Conservation (phyloP, 2,797 vertebrate genomes). For the Myiothlypis coronata region DNA sequence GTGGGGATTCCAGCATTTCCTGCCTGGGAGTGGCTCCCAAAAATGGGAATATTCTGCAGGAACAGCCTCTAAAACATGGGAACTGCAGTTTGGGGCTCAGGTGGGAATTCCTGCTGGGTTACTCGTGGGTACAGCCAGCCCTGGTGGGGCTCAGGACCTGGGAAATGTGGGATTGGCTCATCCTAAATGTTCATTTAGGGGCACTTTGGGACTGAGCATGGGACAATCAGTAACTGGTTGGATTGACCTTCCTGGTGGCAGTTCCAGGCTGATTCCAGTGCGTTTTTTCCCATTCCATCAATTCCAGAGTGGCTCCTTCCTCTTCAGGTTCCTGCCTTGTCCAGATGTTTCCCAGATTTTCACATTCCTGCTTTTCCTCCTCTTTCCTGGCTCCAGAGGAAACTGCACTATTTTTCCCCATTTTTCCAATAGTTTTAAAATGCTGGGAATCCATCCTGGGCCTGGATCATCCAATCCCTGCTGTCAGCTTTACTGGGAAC, state of each 20-base stretch:
- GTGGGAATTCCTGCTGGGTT: background rate
- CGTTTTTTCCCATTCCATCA: background rate
- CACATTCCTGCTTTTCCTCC: background rate
- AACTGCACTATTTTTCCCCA: fast-evolving
- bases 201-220: fast-evolving
- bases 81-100: background rate
- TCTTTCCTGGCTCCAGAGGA: background rate
- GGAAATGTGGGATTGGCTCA: background rate
- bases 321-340: background rate
- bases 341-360: background rate
- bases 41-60: background rate
- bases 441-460: background rate
- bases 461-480: background rate
- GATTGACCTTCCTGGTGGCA: background rate
- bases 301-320: background rate
- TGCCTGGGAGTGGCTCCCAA: background rate
- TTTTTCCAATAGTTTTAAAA: background rate
- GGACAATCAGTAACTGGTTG: fast-evolving
- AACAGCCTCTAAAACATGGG: fast-evolving
- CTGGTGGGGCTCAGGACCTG: background rate
- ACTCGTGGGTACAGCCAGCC: fast-evolving
- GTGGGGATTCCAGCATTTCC: fast-evolving
- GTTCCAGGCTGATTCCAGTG: background rate
- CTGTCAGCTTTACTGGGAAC: background rate
- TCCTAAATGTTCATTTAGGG: fast-evolving